phyloP scores from a whole-genome alignment of 2,113 vertebrate genomes.

The Galeopterus variegatus region DNA sequence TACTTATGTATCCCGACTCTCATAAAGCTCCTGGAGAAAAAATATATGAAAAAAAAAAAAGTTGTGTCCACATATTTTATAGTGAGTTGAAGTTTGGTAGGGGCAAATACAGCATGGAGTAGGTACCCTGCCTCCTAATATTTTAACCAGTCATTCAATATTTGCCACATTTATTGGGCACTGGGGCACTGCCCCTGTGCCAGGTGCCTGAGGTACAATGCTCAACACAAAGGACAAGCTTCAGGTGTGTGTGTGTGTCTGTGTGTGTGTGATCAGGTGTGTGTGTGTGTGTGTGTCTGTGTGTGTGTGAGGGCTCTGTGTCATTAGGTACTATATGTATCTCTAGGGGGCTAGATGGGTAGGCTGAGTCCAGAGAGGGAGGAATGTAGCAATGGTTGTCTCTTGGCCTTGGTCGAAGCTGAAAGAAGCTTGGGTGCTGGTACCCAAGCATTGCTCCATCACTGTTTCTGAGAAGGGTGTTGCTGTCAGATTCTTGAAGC shows the following conservation, averaged over 20 bases:
- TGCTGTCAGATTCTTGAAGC: not conserved
- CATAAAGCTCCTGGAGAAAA: not conserved
- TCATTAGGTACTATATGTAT: not conserved
- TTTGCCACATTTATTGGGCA: not conserved
- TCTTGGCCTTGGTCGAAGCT: not conserved
- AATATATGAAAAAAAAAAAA: not conserved
- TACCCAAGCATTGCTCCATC: not conserved
- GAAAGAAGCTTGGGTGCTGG: not conserved
- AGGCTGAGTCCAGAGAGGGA: not conserved
- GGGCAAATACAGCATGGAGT: not conserved
- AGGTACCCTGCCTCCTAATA: not conserved
- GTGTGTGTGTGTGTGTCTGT: not conserved
- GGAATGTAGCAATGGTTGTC: too few relatives aligned
- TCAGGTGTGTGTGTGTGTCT: not conserved
- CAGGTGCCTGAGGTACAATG: not conserved
- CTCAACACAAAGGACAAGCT: not conserved
- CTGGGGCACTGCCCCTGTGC: not conserved
- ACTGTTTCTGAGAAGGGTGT: not conserved
- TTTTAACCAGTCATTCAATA: not conserved
- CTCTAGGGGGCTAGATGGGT: not conserved
- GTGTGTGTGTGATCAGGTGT: not conserved
- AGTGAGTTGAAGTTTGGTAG: not conserved
- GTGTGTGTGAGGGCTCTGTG: not conserved
- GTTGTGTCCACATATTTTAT: not conserved
- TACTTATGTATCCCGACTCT: not conserved